Evolutionary conservation across 2,113 vertebrate genomes (phyloP).

Genomic region (Narcine bancroftii): DNA sequence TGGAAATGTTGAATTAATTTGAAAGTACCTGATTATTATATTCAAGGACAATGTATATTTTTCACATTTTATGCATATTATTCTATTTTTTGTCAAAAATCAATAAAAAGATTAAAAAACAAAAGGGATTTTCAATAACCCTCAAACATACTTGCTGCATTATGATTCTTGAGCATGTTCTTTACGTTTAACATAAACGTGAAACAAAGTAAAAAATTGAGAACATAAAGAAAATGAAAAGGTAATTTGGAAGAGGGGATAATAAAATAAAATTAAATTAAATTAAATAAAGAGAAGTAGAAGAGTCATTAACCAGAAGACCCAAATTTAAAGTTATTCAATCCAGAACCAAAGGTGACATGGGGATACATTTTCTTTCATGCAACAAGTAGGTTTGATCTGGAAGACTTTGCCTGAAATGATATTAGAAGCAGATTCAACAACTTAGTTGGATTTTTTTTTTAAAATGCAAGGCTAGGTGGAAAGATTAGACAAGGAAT

Average conservation of each 20-base stretch:
- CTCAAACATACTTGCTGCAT: too few relatives aligned
- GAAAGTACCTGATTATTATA: too few relatives aligned
- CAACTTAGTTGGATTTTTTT: too few relatives aligned
- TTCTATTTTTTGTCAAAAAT: too few relatives aligned
- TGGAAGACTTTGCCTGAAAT: neutral
- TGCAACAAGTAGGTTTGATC: neutral
- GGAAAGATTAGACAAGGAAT: neutral
- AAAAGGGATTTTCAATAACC: too few relatives aligned
- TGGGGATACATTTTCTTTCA: neutral
- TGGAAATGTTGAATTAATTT: too few relatives aligned
- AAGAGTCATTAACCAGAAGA: neutral
- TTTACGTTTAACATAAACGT: neutral
- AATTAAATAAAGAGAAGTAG: neutral
- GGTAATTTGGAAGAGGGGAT: neutral
- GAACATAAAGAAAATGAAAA: too few relatives aligned
- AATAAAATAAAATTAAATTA: too few relatives aligned
- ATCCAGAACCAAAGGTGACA: neutral
- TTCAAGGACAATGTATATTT: too few relatives aligned
- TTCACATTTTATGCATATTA: too few relatives aligned
- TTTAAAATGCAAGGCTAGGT: neutral
- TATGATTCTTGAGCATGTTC: neutral
- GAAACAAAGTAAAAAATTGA: too few relatives aligned
- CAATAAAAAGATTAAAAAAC: too few relatives aligned
- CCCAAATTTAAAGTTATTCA: neutral
- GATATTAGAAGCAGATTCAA: neutral